A percentile compares a stretch with the other conserved stretches of the same genome.
Conservation (phyloP, 2,888 invertebrate species). For the Apomyelois bistriatella region DNA sequence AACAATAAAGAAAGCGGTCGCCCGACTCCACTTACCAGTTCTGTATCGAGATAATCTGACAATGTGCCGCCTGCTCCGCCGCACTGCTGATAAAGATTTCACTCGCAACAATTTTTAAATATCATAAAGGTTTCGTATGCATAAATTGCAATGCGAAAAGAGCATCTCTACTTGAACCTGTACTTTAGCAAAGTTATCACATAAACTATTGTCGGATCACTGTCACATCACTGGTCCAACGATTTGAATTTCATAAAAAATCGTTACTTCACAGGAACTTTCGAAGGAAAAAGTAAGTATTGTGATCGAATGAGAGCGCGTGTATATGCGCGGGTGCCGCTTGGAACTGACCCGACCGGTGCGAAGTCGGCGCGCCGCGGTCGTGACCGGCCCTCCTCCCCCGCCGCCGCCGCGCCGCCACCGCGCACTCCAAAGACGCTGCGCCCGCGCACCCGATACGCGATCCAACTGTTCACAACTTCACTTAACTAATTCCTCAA, state of each 20-base stretch:
- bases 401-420: conserved; percentile 12
- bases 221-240: conserved; percentile 28
- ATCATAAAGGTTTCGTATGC: conserved; percentile 37
- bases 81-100: conserved; percentile 52
- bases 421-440: neutral
- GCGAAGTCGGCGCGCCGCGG: conserved; percentile 49
- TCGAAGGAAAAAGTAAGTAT: neutral
- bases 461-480: neutral
- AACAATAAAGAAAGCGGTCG: conserved; percentile 34
- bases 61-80: conserved; percentile 53
- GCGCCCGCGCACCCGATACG: neutral
- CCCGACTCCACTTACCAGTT: conserved; percentile 56
- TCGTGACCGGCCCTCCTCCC: conserved; percentile 44
- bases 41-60: conserved; percentile 62
- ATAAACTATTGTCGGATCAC: conserved; percentile 10
- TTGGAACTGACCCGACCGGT: conserved; percentile 74
- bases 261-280: conserved; percentile 28
- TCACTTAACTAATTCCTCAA: neutral
- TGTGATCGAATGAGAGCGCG: conserved; percentile 25
- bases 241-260: conserved; percentile 47
- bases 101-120: conserved; percentile 42
- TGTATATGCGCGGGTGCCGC: conserved; percentile 37
- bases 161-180: conserved; percentile 18
- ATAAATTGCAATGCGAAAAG: conserved; percentile 45
- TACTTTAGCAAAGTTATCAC: conserved; percentile 7